Base-by-base conservation (phyloP, 2,888 invertebrate species). In the Spisula solida region DNA sequence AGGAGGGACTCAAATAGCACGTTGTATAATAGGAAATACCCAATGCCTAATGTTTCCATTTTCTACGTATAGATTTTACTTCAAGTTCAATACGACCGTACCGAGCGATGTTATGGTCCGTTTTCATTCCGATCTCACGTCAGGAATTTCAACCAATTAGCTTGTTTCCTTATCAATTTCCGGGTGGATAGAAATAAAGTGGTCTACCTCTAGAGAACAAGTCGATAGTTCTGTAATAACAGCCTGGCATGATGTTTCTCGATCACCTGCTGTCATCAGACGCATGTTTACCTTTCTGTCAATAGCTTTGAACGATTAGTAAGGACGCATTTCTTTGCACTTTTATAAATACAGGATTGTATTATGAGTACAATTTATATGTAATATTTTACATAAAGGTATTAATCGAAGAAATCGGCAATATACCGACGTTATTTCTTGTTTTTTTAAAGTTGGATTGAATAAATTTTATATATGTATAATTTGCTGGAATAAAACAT, bases 131-230 rank as follows among this genome's bases (percentile, higher is more conserved):
- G 25, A 25, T 29, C 25, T 51, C 31, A 25, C 18, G 78, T 85
- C 55, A 55, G 29, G 78, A 78, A 85, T 55, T 56, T 56, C 55
- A 55, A 85, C 85, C 78, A 85, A 85, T 85, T 85, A 79, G 79
- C 56, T 78, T 8, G 29, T 55, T 78, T 85, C 34, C 29, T 85
- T 85, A 85, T 56, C 85, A 85, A 85, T 85, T 79, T 85, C 85
- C 85, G 78, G 85, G 31, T 75, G 29, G 85, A 20, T 79, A 41
- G 85, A 85, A 78, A 55, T 78, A 78, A n/a, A n/a, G 56, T 78
- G 56, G 34, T 55, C 85, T 31, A 31, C 78, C n/a, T 4, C 85
- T 85, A 25, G 14, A 79, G 51, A 55, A 34, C 55, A 31, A 56
- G 85, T 85, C 85, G 51, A 85, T 85, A 85, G 25, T 55, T 20